A percentile compares a stretch with the other conserved stretches of the same genome.
These are phyloP conservation scores for Carettochelys insculpta DNA, from an alignment of 2,113 vertebrate genomes.

Conservation along the genomic window DNA sequence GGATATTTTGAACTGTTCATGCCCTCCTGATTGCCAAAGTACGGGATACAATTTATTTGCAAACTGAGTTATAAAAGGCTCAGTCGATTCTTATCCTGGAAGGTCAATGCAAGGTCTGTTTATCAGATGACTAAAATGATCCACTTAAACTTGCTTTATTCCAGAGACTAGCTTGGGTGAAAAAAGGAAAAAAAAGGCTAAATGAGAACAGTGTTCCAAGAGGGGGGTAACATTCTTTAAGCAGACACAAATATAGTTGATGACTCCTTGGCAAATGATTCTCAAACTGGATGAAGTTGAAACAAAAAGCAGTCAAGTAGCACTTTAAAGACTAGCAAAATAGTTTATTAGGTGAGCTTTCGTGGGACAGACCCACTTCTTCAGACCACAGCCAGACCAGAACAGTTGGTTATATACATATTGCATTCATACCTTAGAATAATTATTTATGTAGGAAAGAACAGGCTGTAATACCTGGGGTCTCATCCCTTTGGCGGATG, in stretches of 20 bases:
- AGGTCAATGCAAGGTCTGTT: not conserved
- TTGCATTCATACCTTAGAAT: not conserved
- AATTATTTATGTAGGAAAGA: not conserved
- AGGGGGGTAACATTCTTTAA: not conserved
- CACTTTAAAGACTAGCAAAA: too few species aligned
- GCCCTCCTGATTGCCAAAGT: not conserved
- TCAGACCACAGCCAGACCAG: too few species aligned
- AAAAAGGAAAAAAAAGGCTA: not conserved
- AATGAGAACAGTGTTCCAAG: not conserved
- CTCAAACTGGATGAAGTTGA: not conserved
- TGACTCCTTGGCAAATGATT: not conserved
- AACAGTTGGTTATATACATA: not conserved
- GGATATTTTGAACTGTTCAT: not conserved
- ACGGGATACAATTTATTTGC: not conserved
- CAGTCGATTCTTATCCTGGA: not conserved
- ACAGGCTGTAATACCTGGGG: not conserved
- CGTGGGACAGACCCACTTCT: too few species aligned
- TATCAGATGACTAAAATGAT: not conserved
- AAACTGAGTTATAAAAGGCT: not conserved
- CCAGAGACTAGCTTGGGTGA: not conserved
- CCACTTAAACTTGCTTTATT: not conserved
- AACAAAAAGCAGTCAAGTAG: too few species aligned
- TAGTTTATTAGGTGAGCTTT: too few species aligned
- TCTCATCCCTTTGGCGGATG: not conserved
- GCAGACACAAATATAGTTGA: not conserved